phyloP scores from a whole-genome alignment of 2,113 vertebrate genomes.

The Forbesichthys papilliferus region DNA sequence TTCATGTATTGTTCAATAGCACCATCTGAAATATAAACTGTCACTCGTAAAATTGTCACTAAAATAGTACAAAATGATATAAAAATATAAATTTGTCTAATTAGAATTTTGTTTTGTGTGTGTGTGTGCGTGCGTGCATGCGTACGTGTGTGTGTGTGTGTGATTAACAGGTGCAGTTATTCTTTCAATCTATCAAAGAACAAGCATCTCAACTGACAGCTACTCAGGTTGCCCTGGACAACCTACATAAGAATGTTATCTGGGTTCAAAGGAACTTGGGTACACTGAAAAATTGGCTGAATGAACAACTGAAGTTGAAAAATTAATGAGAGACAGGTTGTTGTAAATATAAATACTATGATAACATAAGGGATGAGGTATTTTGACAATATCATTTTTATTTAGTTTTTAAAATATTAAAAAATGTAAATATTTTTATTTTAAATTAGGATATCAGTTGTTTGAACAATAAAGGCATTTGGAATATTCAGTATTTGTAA shows the following conservation, averaged over 20 bases:
- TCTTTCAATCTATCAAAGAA: conserved; percentile 77
- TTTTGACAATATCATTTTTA: background rate
- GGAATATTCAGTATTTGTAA: background rate
- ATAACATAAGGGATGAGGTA: background rate
- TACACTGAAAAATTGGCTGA: conserved; percentile 72
- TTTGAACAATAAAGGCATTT: background rate
- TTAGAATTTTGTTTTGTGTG: background rate
- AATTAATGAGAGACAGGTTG: background rate
- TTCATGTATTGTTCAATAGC: background rate
- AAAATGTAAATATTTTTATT: background rate
- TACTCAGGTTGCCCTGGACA: conserved; percentile 74
- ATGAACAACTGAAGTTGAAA: conserved; percentile 51
- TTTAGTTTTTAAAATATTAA: conserved; percentile 15
- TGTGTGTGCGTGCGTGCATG: background rate
- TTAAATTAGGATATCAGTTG: background rate
- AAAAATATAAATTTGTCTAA: background rate
- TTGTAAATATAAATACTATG: background rate
- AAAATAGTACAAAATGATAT: too few species aligned
- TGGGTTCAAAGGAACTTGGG: conserved; percentile 77
- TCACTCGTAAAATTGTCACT: too few species aligned
- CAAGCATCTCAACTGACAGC: conserved; percentile 73
- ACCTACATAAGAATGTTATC: conserved; percentile 76
- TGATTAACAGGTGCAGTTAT: conserved; percentile 71
- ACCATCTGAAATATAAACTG: background rate
- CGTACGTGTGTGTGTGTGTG: conserved; percentile 20